Percentiles rank a stretch among this genome's conserved stretches.
Conservation (phyloP, 2,797 vertebrate genomes). For the Phoebastria nigripes region DNA sequence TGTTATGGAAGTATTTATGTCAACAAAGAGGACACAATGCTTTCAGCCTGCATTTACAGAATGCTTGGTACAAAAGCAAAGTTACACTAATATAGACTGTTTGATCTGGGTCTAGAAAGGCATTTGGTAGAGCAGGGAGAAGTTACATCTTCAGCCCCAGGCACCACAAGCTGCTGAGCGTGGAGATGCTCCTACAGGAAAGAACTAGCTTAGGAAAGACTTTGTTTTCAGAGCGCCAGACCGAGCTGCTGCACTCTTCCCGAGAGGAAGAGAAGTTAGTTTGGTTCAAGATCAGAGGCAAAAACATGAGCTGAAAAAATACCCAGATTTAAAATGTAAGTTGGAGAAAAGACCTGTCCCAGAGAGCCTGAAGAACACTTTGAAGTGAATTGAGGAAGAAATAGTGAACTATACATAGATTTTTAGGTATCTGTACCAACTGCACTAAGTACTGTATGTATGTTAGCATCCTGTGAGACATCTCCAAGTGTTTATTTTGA, state of each 20-base stretch:
- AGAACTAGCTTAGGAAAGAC: neutral
- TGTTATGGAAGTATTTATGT: neutral
- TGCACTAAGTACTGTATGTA: neutral
- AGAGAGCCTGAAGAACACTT: neutral
- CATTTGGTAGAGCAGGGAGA: neutral
- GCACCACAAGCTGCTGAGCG: neutral
- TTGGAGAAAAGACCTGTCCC: neutral
- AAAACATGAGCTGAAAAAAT: neutral
- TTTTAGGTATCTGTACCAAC: neutral
- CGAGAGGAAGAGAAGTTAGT: neutral
- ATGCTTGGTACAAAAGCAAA: neutral
- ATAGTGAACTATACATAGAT: neutral
- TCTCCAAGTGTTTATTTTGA: neutral
- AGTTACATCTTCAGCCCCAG: neutral
- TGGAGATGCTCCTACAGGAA: neutral
- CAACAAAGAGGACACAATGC: neutral
- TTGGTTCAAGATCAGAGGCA: neutral
- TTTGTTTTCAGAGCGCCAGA: neutral
- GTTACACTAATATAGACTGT: neutral
- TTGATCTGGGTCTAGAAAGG: neutral
- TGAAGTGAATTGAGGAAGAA: neutral
- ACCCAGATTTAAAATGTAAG: neutral
- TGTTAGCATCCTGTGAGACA: neutral
- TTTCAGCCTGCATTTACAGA: neutral
- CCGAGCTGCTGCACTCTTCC: neutral